Conservation (phyloP, 2,888 invertebrate species). For the Lithophane leautieri region DNA sequence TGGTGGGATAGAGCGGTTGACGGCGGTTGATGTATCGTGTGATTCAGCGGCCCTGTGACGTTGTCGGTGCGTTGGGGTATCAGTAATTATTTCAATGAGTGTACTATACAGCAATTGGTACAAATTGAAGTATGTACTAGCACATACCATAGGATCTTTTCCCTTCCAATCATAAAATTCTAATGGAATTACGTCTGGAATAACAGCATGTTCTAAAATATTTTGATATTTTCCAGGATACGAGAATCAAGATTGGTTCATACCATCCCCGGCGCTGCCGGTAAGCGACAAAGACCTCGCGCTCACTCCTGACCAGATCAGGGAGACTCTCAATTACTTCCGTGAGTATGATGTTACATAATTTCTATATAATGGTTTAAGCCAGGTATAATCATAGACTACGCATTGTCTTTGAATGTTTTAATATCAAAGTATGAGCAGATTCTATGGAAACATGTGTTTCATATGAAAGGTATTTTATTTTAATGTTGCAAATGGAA, state of each 20-base stretch:
- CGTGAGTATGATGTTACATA: conserved; percentile 93
- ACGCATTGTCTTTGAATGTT: conserved; percentile 32
- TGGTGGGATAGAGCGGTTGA: conserved; percentile 51
- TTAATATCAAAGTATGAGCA: conserved; percentile 6
- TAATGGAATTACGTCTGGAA: no score
- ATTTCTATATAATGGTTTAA: neutral
- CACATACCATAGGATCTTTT: neutral
- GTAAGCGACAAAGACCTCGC: conserved; percentile 94
- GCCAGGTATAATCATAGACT: neutral
- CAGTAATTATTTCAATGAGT: conserved; percentile 61
- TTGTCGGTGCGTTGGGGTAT: conserved; percentile 44
- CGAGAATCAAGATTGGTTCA: conserved; percentile 98
- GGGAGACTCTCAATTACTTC: conserved; percentile 99
- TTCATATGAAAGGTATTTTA: neutral
- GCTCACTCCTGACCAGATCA: conserved; percentile 97
- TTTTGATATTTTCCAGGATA: conserved; percentile 91
- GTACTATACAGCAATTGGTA: conserved; percentile 47
- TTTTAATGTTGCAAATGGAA: neutral
- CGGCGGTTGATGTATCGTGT: conserved; percentile 34
- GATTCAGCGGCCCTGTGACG: conserved; percentile 48
- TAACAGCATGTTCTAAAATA: conserved; percentile 19
- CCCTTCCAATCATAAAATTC: neutral
- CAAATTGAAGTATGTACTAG: conserved; percentile 30
- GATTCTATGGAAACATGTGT: neutral
- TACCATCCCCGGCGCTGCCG: conserved; percentile 96